Evolutionary conservation across 2,797 vertebrate species (phyloP).

Genomic region (Knipowitschia caucasica): DNA sequence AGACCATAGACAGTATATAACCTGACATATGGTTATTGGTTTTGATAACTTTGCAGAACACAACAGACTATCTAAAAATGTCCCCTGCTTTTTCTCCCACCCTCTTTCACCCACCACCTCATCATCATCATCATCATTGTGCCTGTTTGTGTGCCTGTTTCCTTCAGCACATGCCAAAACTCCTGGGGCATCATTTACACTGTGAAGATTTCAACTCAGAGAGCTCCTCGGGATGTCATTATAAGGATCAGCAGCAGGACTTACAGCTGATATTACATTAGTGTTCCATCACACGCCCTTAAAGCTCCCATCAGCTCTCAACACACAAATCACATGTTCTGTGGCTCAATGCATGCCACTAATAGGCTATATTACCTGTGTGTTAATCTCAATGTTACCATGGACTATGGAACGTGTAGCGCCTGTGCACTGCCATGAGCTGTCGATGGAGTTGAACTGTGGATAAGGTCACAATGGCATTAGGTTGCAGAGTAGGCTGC

Average conservation of each 20-base stretch:
- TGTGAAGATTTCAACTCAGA: constrained; percentile 50
- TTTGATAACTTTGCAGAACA: neutral
- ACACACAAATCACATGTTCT: constrained; percentile 25
- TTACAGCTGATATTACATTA: constrained; percentile 52
- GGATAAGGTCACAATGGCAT: neutral
- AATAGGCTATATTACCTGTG: constrained; percentile 17
- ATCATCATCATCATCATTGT: constrained; percentile 9
- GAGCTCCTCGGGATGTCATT: constrained; percentile 57
- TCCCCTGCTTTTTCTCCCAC: neutral
- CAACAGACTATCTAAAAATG: constrained; percentile 1
- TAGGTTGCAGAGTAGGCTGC: neutral
- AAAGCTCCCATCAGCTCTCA: constrained; percentile 37
- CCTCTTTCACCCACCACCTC: constrained; percentile 8
- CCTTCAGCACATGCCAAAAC: constrained; percentile 66
- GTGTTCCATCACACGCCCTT: constrained; percentile 45
- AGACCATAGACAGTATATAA: neutral
- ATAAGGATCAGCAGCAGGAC: constrained; percentile 50
- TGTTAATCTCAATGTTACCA: neutral
- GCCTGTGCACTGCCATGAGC: neutral
- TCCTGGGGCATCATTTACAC: constrained; percentile 58
- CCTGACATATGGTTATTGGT: neutral
- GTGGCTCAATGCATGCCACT: constrained; percentile 17
- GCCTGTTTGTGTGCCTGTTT: constrained; percentile 44
- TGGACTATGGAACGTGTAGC: neutral
- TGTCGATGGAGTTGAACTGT: neutral